phyloP scores from a whole-genome alignment of 2,888 invertebrate species.

The Axea sp. region DNA sequence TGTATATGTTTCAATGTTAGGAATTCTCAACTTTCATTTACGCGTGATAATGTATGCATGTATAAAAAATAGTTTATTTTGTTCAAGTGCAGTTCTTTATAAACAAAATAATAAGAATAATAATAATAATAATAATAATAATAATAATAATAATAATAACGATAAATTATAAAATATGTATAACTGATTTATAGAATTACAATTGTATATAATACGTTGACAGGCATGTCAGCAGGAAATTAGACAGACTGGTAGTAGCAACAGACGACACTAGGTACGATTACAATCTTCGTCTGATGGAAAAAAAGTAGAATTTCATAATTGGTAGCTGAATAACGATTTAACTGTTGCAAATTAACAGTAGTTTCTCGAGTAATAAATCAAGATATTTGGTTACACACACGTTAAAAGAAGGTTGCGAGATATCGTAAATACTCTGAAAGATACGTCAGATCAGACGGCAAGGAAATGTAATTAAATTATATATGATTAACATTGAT shows the following conservation, averaged over 20 bases:
- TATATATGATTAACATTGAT: no score
- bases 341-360: slow-evolving; percentile 18
- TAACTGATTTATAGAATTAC: no score
- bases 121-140: no score
- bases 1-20: no score
- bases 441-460: slow-evolving; percentile 7
- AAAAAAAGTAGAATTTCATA: slow-evolving; percentile 17
- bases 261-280: slow-evolving; percentile 41
- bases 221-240: slow-evolving; percentile 49
- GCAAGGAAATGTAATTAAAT: slow-evolving; percentile 8
- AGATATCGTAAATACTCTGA: slow-evolving; percentile 28
- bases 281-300: slow-evolving; percentile 28
- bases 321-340: slow-evolving; percentile 33
- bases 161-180: no score
- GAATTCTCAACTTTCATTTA: no score
- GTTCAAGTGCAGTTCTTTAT: no score
- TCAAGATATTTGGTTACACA: slow-evolving; percentile 45
- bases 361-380: slow-evolving; percentile 32
- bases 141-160: no score
- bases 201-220: no score
- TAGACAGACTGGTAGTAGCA: slow-evolving; percentile 38
- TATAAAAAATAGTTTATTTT: no score
- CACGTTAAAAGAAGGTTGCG: slow-evolving; percentile 10
- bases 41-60: no score
- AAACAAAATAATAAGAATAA: no score